Evolutionary conservation across 2,797 vertebrate genomes (phyloP), one percentile per base, ranked within the genome.

Genomic region (Dendrocincla fuliginosa): DNA sequence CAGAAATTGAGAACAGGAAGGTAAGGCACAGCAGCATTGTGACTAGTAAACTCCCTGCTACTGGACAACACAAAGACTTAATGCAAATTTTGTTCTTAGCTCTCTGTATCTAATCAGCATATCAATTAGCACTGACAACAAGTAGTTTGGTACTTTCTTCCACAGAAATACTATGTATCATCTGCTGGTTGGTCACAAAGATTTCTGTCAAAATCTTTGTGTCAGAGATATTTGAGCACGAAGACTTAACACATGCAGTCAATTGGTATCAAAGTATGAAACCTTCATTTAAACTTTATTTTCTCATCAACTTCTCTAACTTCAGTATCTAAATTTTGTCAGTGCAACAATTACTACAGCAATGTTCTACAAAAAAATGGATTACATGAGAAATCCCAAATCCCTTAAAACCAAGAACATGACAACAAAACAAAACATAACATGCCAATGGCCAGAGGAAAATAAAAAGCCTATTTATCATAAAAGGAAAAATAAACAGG

Each of bases 1-100:
- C 85, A 97, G 80, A 98, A 98, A 97, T 98, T 98, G 95, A 98
- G 96, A 98, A 98, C 77, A 98, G 89, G 93, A 97, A 96, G 95
- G 96, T 96, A 97, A 97, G 93, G 96, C 96, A 97, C 22, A 94
- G 90, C 86, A 97, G 90, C 87, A 98, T 42, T 95, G 77, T 88
- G 74, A 97, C 30, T 84, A 96, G 59, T 44, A 80, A 80, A 93
- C 93, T 82, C 84, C 82, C 81, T 76, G 91, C 46, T 56, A 95
- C 68, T 88, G 95, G 85, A 96, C 95, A 96, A 93, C 56, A 90
- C 11, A 69, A 0, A 8, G 6, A 76, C 80, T 50, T 42, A 73
- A 0, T 17, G 11, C 23, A 46, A 46, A 79, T 68, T 59, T 63
- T 67, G 9, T 60, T 84, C 74, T 84, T 77, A 49, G 46, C 44